Base-by-base conservation (phyloP, 2,888 invertebrate species). In the Lottia gigantea region DNA sequence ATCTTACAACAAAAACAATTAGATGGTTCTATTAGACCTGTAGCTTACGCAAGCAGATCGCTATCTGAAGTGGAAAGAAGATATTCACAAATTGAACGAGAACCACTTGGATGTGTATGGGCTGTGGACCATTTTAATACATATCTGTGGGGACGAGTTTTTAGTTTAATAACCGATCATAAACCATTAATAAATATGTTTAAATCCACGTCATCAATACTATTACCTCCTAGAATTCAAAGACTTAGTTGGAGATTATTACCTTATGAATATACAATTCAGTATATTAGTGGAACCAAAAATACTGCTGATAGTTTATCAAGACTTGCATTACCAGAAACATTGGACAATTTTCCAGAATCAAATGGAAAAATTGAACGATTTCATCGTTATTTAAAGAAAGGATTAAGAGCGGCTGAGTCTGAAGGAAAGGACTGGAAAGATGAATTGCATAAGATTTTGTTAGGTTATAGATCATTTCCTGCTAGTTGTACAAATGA, bases 141-240 rank as follows among this genome's bases (percentile, higher is more conserved):
- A 19, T 84, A 78, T 63, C 65, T 84, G 8, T 77, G 74, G 66
- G 85, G 83, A 26, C 68, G 47, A n/a, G 46, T 40, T 31, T 80
- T 84, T 67, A 31, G 31, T 31, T 31, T 31, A 31, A 31, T 78
- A 62, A 80, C 78, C 8, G 82, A 79, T 73, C 82, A 85, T 75
- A 81, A 83, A 69, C 83, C 83, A 1, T 71, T 85, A 26, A 69
- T 76, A 19, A 67, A 74, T 16, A 78, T 85, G 26, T 77, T 81
- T 61, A 82, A 78, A 66, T 78, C 78, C 15, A 70, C 80, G 12
- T 72, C 77, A 40, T 72, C 75, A 26, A 16, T 31, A 31, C 6
- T 31, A 31, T 31, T 31, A 31, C 4, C n/a, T 15, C 47, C 47
- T 15, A 70, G 74, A 46, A 74, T 79, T 14, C 76, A 75, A 31